Base-by-base conservation (phyloP, 2,888 invertebrate genomes). In the Ptychoptera albimana region DNA sequence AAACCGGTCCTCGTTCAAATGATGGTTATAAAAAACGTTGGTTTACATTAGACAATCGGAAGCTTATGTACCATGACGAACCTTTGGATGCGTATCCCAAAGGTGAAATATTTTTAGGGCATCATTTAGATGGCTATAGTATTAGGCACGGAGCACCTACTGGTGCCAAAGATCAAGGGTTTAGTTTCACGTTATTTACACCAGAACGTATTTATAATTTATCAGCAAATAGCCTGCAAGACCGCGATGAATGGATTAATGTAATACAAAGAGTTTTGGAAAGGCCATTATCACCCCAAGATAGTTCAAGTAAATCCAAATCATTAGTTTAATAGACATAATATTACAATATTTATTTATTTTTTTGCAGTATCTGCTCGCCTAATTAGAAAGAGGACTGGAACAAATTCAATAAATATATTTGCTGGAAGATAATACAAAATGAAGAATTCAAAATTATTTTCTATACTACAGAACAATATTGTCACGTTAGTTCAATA, bases 51-150 rank as follows among this genome's bases (percentile, higher is more conserved):
- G 89, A 89, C 54, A 81, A 83, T 55, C 73, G 91, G 50, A 89
- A 88, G 60, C 69, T 92, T n/a, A 89, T 89, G 87, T 92, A 92
- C 57, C 86, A 88, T 55, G 84, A 87, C 57, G 85, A 87, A 56
- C 82, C 83, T 2, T 66, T 89, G 60, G 86, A 87, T 57, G 84
- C 89, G 2, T 82, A 83, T 66, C 87, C 91, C 0, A 89, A 88
- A 66, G 89, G 89, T 41, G 89, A 91, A 69, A 83, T 91, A 53
- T 89, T 88, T 63, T 68, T 91, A 52, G 88, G 89, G 59, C 60
- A 71, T 46, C 50, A 46, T 44, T 48, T 79, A 49, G 82, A 82
- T 55, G 84, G 85, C 2, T 89, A 80, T 60, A 73, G 75, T 47
- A 75, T 88, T 32, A 72, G 77, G 52, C 73, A 78, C 38, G 81